These are phyloP conservation scores for Oikopleura vanhoeffeni DNA, from an alignment of 23 tunicate species.

Conservation along the genomic window DNA sequence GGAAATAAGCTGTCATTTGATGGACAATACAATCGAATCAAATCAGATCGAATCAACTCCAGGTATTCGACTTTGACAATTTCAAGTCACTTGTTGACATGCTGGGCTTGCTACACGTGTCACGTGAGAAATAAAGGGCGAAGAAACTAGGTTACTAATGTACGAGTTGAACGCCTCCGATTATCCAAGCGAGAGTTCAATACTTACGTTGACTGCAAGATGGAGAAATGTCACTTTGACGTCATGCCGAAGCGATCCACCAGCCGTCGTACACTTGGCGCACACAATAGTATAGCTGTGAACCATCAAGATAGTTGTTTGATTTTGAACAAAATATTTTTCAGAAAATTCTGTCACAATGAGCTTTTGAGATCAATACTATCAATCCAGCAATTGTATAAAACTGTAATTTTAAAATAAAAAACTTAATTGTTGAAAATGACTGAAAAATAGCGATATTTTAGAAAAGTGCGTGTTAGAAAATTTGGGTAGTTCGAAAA, in stretches of 20 bases:
- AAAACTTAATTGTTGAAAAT: no score
- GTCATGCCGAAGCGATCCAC: conserved; percentile 60
- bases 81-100: conserved; percentile 31
- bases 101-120: conserved; percentile 50
- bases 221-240: conserved; percentile 39
- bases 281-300: not conserved
- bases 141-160: conserved; percentile 23
- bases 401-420: no score
- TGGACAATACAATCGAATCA: not conserved
- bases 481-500: no score
- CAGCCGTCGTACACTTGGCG: not conserved
- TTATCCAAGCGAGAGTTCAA: conserved; percentile 20
- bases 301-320: not conserved
- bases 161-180: conserved; percentile 54
- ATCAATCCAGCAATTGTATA: no score
- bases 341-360: no score
- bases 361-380: no score
- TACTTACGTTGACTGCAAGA: conserved; percentile 25
- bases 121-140: conserved; percentile 47
- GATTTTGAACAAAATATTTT: no score
- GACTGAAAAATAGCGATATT: no score
- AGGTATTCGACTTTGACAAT: conserved; percentile 28
- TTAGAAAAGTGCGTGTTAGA: no score
- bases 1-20: not conserved
- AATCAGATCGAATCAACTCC: not conserved